Evolutionary conservation across 2,888 invertebrate species (phyloP).

Genomic region (Drosophila rubida): DNA sequence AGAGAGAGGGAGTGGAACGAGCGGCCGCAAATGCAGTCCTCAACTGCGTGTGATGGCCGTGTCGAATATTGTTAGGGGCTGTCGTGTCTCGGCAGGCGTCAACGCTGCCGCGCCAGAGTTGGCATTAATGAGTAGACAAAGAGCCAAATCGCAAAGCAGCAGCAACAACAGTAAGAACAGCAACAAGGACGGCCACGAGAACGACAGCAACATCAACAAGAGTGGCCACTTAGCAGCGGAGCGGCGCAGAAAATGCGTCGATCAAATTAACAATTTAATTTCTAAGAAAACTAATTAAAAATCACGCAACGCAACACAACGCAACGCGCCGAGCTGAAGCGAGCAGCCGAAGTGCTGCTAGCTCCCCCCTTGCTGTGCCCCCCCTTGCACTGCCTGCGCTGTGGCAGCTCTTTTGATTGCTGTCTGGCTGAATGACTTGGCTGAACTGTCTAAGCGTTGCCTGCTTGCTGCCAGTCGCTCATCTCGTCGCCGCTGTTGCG

Average conservation of each 20-base stretch:
- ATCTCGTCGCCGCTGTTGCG: conserved; percentile 20
- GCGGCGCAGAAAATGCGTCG: conserved; percentile 75
- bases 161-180: conserved; percentile 34
- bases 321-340: conserved; percentile 58
- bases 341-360: conserved; percentile 49
- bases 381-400: too few relatives aligned
- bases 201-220: conserved; percentile 29
- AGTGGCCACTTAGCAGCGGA: conserved; percentile 69
- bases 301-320: conserved; percentile 77
- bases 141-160: conserved; percentile 37
- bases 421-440: conserved; percentile 50
- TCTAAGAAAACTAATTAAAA: conserved; percentile 84
- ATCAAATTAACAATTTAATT: conserved; percentile 83
- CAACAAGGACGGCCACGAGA: conserved; percentile 33
- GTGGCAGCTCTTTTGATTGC: conserved; percentile 19
- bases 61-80: conserved; percentile 32
- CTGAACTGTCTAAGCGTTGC: conserved; percentile 66
- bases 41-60: conserved; percentile 39
- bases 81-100: conserved; percentile 66
- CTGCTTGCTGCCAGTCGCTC: conserved; percentile 31
- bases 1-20: conserved; percentile 2
- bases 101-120: conserved; percentile 79
- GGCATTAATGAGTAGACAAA: conserved; percentile 81
- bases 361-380: neutral
- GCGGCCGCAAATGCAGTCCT: conserved; percentile 20